Evolutionary conservation across 2,113 vertebrate genomes (phyloP), one percentile per base, ranked within the genome.

Genomic region (Galbula dea): DNA sequence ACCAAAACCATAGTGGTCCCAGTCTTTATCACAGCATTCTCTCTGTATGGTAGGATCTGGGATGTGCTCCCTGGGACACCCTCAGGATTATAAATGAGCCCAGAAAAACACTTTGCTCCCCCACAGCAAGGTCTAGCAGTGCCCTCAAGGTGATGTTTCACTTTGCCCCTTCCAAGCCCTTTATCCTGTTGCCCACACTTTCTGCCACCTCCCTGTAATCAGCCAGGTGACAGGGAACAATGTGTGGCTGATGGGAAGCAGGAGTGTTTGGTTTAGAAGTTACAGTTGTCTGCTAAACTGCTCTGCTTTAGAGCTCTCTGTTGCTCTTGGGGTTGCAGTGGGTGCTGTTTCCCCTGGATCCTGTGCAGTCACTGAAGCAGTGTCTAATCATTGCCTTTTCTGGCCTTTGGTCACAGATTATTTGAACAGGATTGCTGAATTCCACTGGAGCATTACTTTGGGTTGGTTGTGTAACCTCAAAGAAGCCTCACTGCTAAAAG

Each of bases 401-500:
- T 92, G 82, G 67, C 84, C 89, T 88, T 91, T 95, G 93, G 30
- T 62, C 79, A n/a, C 7, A 5, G 58, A 14, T 12, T 72, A 17
- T 73, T 79, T 94, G 95, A 52, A 71, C 48, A 86, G 80, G 45
- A 26, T 49, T 83, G 79, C 55, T 90, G 71, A 45, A 51, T 22
- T 41, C 34, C 43, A 0, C 59, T 73, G 68, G 85, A 80, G 36
- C 1, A 0, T 41, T 88, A 54, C 45, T 19, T 43, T 24, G 36
- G 37, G 24, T 68, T 22, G 49, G 10, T 94, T 88, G 80, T 9
- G n/a, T 37, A 91, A 81, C 86, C 87, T 48, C 24, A 3, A 39
- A 71, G 90, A 76, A 87, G 81, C 29, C 86, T 55, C 49, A 9
- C 39, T 8, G 16, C 78, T 74, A 8, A 58, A 48, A 82, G 41